Evolutionary conservation across 2,888 invertebrate genomes (phyloP), one percentile per base, ranked within the genome.

Genomic region (Mythimna impura): DNA sequence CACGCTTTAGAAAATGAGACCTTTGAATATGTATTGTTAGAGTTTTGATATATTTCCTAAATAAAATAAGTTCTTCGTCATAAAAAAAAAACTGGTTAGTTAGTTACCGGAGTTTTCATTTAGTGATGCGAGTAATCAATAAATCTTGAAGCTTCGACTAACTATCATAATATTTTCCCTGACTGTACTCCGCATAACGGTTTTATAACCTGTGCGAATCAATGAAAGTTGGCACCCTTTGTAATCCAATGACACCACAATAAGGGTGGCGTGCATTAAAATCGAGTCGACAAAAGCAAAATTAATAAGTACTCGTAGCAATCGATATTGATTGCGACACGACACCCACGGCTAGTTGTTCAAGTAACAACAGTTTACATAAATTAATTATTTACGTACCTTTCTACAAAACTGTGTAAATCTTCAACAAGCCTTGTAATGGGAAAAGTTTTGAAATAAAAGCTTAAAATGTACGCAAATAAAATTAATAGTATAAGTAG

Each of bases 181-280:
- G 60, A 34, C 34, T 52, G 12, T 2, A 34, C 30, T 12, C 60
- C 62, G 30, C 34, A 66, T 58, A 74, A 69, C 12, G 40, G 43
- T 60, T 64, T 72, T 71, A 54, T 66, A 52, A 55, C 55, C 40
- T 43, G 36, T 58, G 68, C 55, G 76, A 78, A 78, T 73, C 77
- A 69, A 78, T 73, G 58, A 68, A 36, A 70, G 65, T 71, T 73
- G 17, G 22, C 60, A 65, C 57, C 61, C 70, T 78, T 81, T 81
- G 67, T 74, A 57, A 69, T 86, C 81, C 80, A 87, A 88, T 85
- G 86, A 76, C 83, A 82, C 69, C 79, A 66, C 87, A 88, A 85
- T 89, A 89, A 89, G 83, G 84, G 80, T 85, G 86, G 80, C 85
- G 81, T 89, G 88, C 86, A 89, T 89, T 86, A 86, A 86, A 87